These are phyloP conservation scores for Ophion ellenae DNA, from an alignment of 2,888 invertebrate genomes.

Conservation along the genomic window DNA sequence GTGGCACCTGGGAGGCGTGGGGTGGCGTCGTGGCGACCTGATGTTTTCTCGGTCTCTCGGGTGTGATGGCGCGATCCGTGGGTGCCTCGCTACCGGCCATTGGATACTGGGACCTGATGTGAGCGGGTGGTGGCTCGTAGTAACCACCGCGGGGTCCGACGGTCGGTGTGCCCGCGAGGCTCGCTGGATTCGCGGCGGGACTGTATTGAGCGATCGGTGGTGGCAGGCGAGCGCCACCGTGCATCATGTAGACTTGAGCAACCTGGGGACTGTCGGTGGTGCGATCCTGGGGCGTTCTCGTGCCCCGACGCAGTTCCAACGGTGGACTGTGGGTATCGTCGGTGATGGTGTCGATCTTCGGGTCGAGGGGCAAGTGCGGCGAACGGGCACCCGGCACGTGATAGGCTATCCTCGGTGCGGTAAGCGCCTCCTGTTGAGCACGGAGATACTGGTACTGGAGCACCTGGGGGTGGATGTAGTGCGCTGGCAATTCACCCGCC, in stretches of 20 bases:
- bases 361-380: slow-evolving; percentile 85
- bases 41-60: slow-evolving; percentile 85
- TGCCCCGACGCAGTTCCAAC: slow-evolving; percentile 88
- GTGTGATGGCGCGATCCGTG: slow-evolving; percentile 84
- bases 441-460: slow-evolving; percentile 86
- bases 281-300: slow-evolving; percentile 85
- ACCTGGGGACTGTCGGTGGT: slow-evolving; percentile 89
- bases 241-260: slow-evolving; percentile 87
- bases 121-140: slow-evolving; percentile 88
- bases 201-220: slow-evolving; percentile 80
- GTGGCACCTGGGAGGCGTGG: slow-evolving; percentile 91
- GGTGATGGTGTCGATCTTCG: slow-evolving; percentile 86
- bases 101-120: slow-evolving; percentile 83
- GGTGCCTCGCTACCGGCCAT: slow-evolving; percentile 81
- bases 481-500: slow-evolving; percentile 84
- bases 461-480: slow-evolving; percentile 85
- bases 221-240: slow-evolving; percentile 84
- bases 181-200: slow-evolving; percentile 74
- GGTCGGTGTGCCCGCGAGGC: slow-evolving; percentile 77
- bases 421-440: slow-evolving; percentile 83
- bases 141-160: slow-evolving; percentile 83
- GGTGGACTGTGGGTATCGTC: slow-evolving; percentile 89
- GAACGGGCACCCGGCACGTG: slow-evolving; percentile 81
- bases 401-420: slow-evolving; percentile 80
- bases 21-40: slow-evolving; percentile 83